Base-by-base conservation (phyloP, 2,797 vertebrate species). In the Acipenser transmontanus region DNA sequence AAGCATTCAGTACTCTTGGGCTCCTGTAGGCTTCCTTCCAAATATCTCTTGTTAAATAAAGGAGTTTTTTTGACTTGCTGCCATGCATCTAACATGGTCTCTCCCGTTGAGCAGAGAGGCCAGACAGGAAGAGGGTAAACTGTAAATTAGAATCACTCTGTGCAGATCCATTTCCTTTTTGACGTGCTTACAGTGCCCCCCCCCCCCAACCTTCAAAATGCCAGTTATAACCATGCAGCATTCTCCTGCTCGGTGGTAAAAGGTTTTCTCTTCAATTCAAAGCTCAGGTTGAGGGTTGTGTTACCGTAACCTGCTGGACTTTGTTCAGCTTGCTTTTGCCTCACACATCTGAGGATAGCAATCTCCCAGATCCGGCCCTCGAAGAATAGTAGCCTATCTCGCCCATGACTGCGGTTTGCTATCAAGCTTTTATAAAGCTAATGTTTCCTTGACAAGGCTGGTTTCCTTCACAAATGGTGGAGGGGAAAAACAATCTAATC, bases 131-230 rank as follows among this genome's bases (percentile, higher is more conserved):
- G 75, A 70, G 7, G 61, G 73, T 73, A 63, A 74, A 75, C 73
- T 67, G 74, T 89, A 87, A 87, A 89, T 89, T 82, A 85, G 68
- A 50, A 76, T 73, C 70, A 66, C 73, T 74, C 74, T 74, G 80
- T 81, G 81, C 81, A 52, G 65, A 70, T 82, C 67, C 64, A 75
- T 81, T 74, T 72, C 72, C 71, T 66, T 71, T 34, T 71, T 73
- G 81, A 83, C 78, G 82, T 77, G 69, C 86, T 86, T 81, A 85
- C 81, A 80, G 74, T 82, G 72, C 71, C 51, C 48, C 69, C 76
- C 60, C 79, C 75, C 48, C 51, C 66, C 59, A n/a, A n/a, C 17
- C 17, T 17, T 1, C 59, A 65, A 57, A 69, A 73, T n/a, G 54
- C 70, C 67, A 74, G 82, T 75, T 72, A 77, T 80, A 82, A 68